Conservation (phyloP, 23 tunicate genomes). For the Pegea sp. region DNA sequence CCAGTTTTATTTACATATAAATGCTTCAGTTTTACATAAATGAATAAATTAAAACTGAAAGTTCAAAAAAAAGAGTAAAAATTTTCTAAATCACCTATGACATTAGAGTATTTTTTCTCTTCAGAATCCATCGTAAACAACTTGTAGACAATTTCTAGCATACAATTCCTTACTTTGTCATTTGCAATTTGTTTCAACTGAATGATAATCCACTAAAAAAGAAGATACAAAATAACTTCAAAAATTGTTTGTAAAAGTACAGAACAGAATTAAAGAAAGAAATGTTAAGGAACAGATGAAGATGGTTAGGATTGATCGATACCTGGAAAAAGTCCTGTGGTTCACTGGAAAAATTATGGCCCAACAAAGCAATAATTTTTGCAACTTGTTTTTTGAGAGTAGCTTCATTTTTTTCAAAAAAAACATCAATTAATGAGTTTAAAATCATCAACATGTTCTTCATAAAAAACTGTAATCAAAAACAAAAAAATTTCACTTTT, state of each 20-base stretch:
- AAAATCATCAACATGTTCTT: constrained; percentile 11
- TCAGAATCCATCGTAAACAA: constrained; percentile 30
- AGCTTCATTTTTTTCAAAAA: constrained; percentile 70
- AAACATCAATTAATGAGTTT: constrained; percentile 73
- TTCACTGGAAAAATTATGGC: constrained; percentile 34
- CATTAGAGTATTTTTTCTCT: constrained; percentile 53
- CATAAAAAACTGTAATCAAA: not conserved
- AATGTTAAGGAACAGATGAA: not conserved
- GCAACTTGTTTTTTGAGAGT: constrained; percentile 53
- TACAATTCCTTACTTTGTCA: constrained; percentile 60
- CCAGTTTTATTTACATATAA: no score
- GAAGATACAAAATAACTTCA: not conserved
- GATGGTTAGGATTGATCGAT: no score
- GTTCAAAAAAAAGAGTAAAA: not conserved
- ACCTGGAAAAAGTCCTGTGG: constrained; percentile 72
- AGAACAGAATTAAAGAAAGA: not conserved
- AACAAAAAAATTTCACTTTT: not conserved
- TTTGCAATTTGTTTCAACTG: constrained; percentile 72
- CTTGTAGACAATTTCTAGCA: constrained; percentile 53
- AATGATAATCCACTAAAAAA: constrained; percentile 42
- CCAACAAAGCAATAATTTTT: constrained; percentile 25
- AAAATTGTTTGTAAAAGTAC: not conserved
- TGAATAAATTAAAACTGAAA: no score
- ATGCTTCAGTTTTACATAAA: no score
- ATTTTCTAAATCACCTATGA: constrained; percentile 27